Base-by-base conservation (phyloP, 2,888 invertebrate species). In the Eustalomyia histrio region DNA sequence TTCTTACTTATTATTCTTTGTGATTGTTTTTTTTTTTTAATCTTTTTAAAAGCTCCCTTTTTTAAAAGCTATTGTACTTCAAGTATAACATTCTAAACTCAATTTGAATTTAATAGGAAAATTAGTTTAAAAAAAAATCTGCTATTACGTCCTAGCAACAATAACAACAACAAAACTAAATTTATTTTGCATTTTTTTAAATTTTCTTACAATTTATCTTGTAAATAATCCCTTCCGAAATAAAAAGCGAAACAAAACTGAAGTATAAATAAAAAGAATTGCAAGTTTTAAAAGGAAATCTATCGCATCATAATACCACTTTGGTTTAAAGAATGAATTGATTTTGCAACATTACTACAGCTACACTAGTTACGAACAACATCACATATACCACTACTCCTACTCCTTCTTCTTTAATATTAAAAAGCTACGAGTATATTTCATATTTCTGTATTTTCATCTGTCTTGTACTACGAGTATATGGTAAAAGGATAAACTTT, bases 241-340 rank as follows among this genome's bases (percentile, higher is more conserved):
- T 33, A 50, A 52, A 64, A 39, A 14, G 17, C 21, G 24, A 50
- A 24, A 33, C 29, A n/a, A 12, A 16, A 39, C 35, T 52, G 3
- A 16, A 29, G 3, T 29, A 29, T 29, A 29, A 29, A 29, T 29
- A 7, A 29, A 29, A 16, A 14, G 57, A 52, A 69, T 65, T 74
- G 53, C 52, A 74, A 64, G 43, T 64, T 75, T 43, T 53, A 65
- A 71, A 57, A 76, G 61, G 74, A 78, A 75, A 78, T 76, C 73
- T 73, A 80, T 76, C 64, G 58, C 69, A 64, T 67, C 74, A 81
- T 81, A 78, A 81, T 67, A 81, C 78, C 78, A 81, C 78, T 81
- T 81, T 58, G 78, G 65, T 74, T 81, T 47, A 55, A 65, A 60
- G 53, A 58, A 39, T 39, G 68, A 74, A 81, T 80, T 74, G 76